Evolutionary conservation across 2,888 invertebrate species (phyloP).

Genomic region (Caenorhabditis sinica): DNA sequence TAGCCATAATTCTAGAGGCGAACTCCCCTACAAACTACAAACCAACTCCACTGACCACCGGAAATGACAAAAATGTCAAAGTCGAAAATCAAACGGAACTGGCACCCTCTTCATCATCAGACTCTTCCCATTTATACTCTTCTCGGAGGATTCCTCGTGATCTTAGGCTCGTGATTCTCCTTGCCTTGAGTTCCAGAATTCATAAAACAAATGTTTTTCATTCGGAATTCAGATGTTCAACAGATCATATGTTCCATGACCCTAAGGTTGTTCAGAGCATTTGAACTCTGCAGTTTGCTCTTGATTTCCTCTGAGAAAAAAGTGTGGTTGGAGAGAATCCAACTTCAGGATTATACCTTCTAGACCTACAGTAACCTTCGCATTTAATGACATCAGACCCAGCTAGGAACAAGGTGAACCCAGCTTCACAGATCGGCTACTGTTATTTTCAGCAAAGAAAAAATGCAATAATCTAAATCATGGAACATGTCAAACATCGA

Average conservation of each 20-base stretch:
- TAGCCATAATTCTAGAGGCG: no score
- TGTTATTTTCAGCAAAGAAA: not conserved
- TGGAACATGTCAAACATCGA: not conserved
- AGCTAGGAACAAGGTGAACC: no score
- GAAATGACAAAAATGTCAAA: slow-evolving; percentile 1
- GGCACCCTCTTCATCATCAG: not conserved
- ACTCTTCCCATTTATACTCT: not conserved
- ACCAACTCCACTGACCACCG: no score
- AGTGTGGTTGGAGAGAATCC: not conserved
- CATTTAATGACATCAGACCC: no score
- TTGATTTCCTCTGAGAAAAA: not conserved
- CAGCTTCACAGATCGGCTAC: not conserved
- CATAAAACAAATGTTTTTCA: not conserved
- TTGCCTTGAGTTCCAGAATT: slow-evolving; percentile 11
- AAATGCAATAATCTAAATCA: not conserved
- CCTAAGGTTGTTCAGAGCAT: not conserved
- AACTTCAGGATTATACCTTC: no score
- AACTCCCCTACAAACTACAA: no score
- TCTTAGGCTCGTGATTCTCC: slow-evolving; percentile 1
- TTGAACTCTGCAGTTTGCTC: no score
- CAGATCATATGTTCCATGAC: not conserved
- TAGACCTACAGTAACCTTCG: no score
- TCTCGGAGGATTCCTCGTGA: not conserved
- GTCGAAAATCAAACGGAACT: slow-evolving; percentile 1
- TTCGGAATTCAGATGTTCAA: not conserved